Evolutionary conservation across 2,113 vertebrate species (phyloP).

Genomic region (Rhea pennata): DNA sequence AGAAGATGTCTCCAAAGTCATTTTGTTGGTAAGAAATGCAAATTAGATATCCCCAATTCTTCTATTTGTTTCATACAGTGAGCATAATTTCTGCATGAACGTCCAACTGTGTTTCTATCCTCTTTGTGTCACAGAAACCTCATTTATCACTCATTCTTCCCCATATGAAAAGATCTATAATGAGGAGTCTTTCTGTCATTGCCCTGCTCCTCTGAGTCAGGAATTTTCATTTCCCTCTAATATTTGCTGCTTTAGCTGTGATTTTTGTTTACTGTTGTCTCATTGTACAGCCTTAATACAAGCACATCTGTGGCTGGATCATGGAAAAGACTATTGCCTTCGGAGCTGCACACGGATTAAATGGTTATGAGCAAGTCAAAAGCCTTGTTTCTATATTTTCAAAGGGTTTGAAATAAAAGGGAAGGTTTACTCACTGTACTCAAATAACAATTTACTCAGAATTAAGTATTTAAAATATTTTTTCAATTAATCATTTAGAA

Average conservation of each 20-base stretch:
- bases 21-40: slow-evolving; percentile 46
- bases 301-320: slow-evolving; percentile 64
- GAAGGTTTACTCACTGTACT: neutral
- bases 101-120: slow-evolving; percentile 69
- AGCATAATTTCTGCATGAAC: slow-evolving; percentile 65
- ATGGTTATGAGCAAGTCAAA: neutral
- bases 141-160: slow-evolving; percentile 73
- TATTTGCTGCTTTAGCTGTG: slow-evolving; percentile 66
- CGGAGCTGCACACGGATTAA: neutral
- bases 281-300: slow-evolving; percentile 48
- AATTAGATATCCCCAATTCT: slow-evolving; percentile 37
- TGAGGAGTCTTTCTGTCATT: slow-evolving; percentile 71
- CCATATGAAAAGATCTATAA: slow-evolving; percentile 70
- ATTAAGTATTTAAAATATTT: neutral
- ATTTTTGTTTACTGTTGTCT: slow-evolving; percentile 61
- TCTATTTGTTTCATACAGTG: slow-evolving; percentile 60
- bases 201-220: slow-evolving; percentile 69
- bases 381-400: slow-evolving; percentile 29
- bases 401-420: neutral
- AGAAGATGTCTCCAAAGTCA: neutral
- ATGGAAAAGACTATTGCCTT: neutral
- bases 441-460: neutral
- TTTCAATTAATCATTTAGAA: neutral
- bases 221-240: slow-evolving; percentile 65
- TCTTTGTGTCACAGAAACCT: slow-evolving; percentile 70